Evolutionary conservation across 2,888 invertebrate species (phyloP), one percentile per base, ranked within the genome.

Genomic region (Caradrina kadenii): DNA sequence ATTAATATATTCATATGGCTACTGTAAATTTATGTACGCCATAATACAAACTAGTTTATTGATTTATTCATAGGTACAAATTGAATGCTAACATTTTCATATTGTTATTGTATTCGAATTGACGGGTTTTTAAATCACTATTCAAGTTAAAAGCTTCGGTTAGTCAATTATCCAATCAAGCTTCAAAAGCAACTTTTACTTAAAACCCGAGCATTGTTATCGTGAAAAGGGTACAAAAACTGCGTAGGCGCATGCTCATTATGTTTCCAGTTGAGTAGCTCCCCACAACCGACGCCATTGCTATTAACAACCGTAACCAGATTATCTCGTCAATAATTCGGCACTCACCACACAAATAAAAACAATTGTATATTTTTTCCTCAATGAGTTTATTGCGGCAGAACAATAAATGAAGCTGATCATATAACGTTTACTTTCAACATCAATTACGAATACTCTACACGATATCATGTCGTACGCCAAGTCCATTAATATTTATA

Each of bases 351-450:
- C 83, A 76, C 84, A 92, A 94, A 95, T 92, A 92, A 95, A 94
- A 95, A 93, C 93, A 93, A 94, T 88, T 69, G 83, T 87, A 86
- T 71, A 83, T 91, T 91, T 91, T 88, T 94, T 94, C 91, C 90
- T 95, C 94, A 95, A 93, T 94, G 94, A 93, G 91, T 96, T 96
- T 96, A 96, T 95, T 96, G 93, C 94, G 94, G 90, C 94, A 94
- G 95, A 95, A 96, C 95, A 95, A 94, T 94, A 94, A 94, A 94
- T 95, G 95, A 95, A 95, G 95, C 96, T 92, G 94, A 94, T 95
- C 95, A 94, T 93, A 93, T 93, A 95, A 96, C 96, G 94, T 93
- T 95, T 95, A 96, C 94, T 96, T 95, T 96, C 96, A 96, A 96
- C 96, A 96, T 95, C 95, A 91, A 96, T 95, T 96, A 95, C 92